phyloP scores from a whole-genome alignment of 2,113 vertebrate species.

The Lycaon pictus region DNA sequence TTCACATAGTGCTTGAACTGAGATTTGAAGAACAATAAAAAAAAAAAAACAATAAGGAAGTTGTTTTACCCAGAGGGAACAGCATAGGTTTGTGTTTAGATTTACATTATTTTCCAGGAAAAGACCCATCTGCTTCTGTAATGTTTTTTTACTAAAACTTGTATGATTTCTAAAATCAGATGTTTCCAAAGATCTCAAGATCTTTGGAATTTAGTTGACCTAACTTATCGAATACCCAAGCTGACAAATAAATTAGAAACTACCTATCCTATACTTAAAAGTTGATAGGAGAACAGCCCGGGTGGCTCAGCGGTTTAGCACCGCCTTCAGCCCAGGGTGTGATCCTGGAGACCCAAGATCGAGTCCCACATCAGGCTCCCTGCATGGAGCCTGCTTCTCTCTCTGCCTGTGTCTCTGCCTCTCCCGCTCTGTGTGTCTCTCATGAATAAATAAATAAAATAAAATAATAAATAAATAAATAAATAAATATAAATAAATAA shows the following conservation, averaged over 20 bases:
- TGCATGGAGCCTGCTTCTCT: too few relatives aligned
- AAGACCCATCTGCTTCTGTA: background rate
- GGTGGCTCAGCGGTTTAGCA: too few relatives aligned
- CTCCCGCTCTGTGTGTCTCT: too few relatives aligned
- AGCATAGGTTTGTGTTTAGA: background rate
- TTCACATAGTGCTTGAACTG: background rate
- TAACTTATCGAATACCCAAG: background rate
- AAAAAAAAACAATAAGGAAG: background rate
- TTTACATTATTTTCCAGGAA: slow-evolving; percentile 21
- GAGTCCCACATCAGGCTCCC: too few relatives aligned
- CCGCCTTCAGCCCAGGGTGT: too few relatives aligned
- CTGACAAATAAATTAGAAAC: background rate
- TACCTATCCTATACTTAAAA: background rate
- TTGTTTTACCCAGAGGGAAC: background rate
- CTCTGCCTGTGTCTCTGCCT: too few relatives aligned
- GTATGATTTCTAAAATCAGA: background rate
- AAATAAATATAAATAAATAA: too few relatives aligned
- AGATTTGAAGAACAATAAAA: background rate
- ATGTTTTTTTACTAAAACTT: background rate
- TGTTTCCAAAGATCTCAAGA: background rate
- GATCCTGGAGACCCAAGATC: too few relatives aligned
- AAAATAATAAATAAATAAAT: too few relatives aligned
- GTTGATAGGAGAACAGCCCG: background rate
- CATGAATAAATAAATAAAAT: too few relatives aligned
- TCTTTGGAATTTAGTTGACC: background rate